Base-by-base conservation (phyloP, 2,113 vertebrate genomes). In the Salvator merianae region DNA sequence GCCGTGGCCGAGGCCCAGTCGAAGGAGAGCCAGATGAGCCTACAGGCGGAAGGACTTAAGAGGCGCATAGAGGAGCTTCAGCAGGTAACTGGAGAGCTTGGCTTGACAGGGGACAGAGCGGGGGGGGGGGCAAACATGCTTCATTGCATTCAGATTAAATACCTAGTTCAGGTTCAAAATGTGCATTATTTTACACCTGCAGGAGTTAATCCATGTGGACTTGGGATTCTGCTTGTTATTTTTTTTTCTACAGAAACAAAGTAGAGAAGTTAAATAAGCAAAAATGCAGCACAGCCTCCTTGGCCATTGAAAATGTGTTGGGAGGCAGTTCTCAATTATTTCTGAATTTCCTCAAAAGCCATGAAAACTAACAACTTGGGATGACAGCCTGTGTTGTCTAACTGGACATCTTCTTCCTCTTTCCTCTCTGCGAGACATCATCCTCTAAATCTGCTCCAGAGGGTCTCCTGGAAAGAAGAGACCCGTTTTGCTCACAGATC, bases 61-160 rank as follows among this genome's bases (percentile, higher is more conserved):
- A 96, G 97, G 81, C 95, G 95, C 73, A 88, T 97, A 3, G 97
- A 98, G 36, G 97, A 98, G 72, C 95, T 98, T 30, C 97, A 98
- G 91, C 97, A 98, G 98, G 98, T 99, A 87, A 71, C 13, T 65
- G 65, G 55, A 14, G 28, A 24, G 9, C 7, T 26, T 73, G 26
- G 24, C 18, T 63, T 63, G 83, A 72, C 72, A 63, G 22, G 4
- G 53, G n/a, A 18, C 3, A 1, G 10, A 77, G 3, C 1, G 2
- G 68, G 12, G 47, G 6, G 7, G 72, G 69, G 4, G 18, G 4
- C 59, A 53, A 18, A 10, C 34, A 40, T 32, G 12, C 50, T 30
- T 28, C 12, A 22, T 14, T 22, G 5, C 36, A 32, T 63, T 26
- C 24, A 78, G 30, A 47, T 30, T 13, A 22, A 59, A 32, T 3